Evolutionary conservation across 2,888 invertebrate species (phyloP).

Genomic region (Ellobium chinense): DNA sequence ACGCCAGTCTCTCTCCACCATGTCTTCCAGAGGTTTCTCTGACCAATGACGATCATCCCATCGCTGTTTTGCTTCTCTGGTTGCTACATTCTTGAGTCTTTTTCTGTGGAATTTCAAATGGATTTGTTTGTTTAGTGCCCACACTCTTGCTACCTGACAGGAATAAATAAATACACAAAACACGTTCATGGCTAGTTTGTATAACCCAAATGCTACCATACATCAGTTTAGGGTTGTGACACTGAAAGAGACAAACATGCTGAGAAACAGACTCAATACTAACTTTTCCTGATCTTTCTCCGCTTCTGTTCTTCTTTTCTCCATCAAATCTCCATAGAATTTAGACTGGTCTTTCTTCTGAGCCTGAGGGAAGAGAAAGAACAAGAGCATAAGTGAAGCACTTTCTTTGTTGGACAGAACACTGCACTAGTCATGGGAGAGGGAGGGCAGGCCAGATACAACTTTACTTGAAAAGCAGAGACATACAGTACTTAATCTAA

Average conservation of each 20-base stretch:
- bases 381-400: too few species aligned
- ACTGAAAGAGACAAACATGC: too few species aligned
- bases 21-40: constrained; percentile 94
- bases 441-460: not conserved
- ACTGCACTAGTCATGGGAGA: not conserved
- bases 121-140: too few species aligned
- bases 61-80: constrained; percentile 97
- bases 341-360: constrained; percentile 92
- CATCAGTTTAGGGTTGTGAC: too few species aligned
- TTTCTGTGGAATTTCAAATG: constrained; percentile 58
- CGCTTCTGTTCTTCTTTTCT: constrained; percentile 95
- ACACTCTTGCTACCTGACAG: too few species aligned
- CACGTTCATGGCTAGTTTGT: too few species aligned
- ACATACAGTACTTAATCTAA: too few species aligned
- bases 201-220: constrained; percentile 11
- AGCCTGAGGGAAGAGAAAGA: constrained; percentile 64
- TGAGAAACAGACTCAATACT: too few species aligned
- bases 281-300: constrained; percentile 96
- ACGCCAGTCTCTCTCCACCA: constrained; percentile 99
- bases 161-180: too few species aligned
- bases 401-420: too few species aligned
- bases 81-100: constrained; percentile 93
- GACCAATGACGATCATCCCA: constrained; percentile 99
- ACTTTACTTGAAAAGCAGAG: not conserved
- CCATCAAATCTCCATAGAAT: constrained; percentile 97